phyloP scores from a whole-genome alignment of 2,113 vertebrate genomes.

The Actenoides lindsayi region DNA sequence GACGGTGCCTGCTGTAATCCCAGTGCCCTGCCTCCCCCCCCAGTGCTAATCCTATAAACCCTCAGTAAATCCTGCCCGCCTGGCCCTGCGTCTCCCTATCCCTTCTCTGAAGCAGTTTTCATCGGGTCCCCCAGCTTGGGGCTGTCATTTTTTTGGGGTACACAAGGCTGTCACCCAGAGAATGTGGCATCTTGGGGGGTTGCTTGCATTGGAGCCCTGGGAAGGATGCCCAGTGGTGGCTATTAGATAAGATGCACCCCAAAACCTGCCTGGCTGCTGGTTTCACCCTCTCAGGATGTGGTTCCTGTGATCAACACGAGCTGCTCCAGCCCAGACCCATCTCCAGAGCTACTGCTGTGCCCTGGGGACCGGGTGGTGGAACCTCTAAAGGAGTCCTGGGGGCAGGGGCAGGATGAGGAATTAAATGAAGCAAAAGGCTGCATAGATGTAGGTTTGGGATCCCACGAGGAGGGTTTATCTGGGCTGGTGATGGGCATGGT shows the following conservation, averaged over 20 bases:
- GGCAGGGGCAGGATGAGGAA: not conserved
- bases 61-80: slow-evolving; percentile 15
- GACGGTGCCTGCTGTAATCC: not conserved
- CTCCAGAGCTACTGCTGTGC: not conserved
- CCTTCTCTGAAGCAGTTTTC: not conserved
- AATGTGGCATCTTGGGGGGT: rapidly evolving
- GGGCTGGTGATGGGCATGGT: too few relatives aligned
- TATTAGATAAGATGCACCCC: not conserved
- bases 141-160: not conserved
- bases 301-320: not conserved
- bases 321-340: not conserved
- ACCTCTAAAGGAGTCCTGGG: not conserved
- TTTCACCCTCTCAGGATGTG: not conserved
- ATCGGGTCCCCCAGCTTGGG: not conserved
- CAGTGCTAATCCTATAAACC: slow-evolving; percentile 52
- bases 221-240: not conserved
- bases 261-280: not conserved
- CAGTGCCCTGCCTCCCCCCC: not conserved
- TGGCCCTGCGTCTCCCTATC: not conserved
- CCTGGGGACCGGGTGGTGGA: rapidly evolving
- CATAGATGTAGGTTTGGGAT: not conserved
- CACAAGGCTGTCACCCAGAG: not conserved
- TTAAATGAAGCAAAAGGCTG: not conserved
- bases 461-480: rapidly evolving
- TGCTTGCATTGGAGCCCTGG: rapidly evolving